These are phyloP conservation scores for Trichomalopsis sarcophagae DNA, from an alignment of 1,140 invertebrate genomes.

Conservation along the genomic window DNA sequence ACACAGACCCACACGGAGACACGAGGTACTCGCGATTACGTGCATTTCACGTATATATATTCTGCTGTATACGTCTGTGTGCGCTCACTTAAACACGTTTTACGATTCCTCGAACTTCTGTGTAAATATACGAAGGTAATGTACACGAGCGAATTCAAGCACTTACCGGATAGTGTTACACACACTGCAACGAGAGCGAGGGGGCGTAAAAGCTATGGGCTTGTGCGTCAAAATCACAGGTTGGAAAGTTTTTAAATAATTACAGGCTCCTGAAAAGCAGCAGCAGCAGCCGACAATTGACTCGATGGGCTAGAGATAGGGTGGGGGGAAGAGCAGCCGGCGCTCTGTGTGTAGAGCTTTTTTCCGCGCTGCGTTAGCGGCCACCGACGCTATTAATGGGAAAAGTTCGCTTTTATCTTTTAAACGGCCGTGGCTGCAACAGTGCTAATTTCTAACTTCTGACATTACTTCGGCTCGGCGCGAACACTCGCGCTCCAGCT, in stretches of 20 bases:
- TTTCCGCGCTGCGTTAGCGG: slow-evolving; percentile 57
- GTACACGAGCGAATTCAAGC: background rate
- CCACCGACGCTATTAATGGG: slow-evolving; percentile 71
- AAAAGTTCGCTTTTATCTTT: slow-evolving; percentile 76
- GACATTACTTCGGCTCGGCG: slow-evolving; percentile 61
- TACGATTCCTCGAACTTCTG: background rate
- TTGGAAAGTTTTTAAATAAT: slow-evolving; percentile 73
- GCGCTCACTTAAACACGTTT: background rate
- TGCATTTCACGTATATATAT: background rate
- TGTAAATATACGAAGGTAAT: background rate
- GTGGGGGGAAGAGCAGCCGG: slow-evolving; percentile 31
- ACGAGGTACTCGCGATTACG: background rate
- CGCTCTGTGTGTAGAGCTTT: slow-evolving; percentile 1
- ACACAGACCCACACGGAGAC: background rate
- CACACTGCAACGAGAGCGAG: background rate
- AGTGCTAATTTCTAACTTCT: slow-evolving; percentile 74
- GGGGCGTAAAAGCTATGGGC: background rate
- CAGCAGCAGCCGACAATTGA: slow-evolving; percentile 55
- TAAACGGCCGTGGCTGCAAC: slow-evolving; percentile 69
- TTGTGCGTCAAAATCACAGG: slow-evolving; percentile 49
- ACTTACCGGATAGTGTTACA: slow-evolving; percentile 6
- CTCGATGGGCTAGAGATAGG: slow-evolving; percentile 62
- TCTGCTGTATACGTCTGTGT: background rate
- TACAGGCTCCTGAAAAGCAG: slow-evolving; percentile 64
- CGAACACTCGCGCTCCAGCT: background rate